Conservation (phyloP, 2,797 vertebrate species). For the Dipus sagitta region DNA sequence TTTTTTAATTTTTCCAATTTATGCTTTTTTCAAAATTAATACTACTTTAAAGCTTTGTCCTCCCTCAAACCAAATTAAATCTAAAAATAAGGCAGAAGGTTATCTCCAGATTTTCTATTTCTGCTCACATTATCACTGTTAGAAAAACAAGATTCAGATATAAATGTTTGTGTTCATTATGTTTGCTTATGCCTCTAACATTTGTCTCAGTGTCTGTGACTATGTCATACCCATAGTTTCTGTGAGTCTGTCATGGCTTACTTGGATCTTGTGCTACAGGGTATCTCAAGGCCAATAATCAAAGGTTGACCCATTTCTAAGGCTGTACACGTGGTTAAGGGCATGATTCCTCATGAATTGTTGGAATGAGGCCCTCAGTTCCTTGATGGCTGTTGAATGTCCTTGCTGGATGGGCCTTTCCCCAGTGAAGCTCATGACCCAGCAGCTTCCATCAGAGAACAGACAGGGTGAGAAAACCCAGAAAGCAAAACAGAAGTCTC, state of each 20-base stretch:
- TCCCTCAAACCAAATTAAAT: conserved; percentile 21
- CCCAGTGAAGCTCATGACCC: background rate
- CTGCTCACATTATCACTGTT: conserved; percentile 13
- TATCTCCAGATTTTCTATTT: conserved; percentile 33
- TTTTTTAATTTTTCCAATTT: conserved; percentile 57
- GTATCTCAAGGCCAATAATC: background rate
- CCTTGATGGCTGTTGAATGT: background rate
- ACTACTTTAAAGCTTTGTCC: conserved; percentile 22
- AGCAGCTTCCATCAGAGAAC: background rate
- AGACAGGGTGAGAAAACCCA: background rate
- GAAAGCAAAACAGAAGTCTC: background rate
- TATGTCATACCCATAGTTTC: background rate
- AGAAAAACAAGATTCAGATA: background rate
- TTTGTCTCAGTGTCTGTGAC: background rate
- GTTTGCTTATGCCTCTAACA: background rate
- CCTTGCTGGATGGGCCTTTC: background rate
- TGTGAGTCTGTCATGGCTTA: background rate
- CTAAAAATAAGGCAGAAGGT: conserved; percentile 23
- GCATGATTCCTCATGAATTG: background rate
- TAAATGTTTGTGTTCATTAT: background rate
- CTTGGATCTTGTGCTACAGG: background rate
- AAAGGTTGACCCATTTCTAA: background rate
- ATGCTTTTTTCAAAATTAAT: conserved; percentile 14
- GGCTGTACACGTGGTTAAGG: background rate
- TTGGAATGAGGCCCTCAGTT: background rate